Evolutionary conservation across 2,888 invertebrate genomes (phyloP), one percentile per base, ranked within the genome.

Genomic region (Theodoxus fluviatilis): DNA sequence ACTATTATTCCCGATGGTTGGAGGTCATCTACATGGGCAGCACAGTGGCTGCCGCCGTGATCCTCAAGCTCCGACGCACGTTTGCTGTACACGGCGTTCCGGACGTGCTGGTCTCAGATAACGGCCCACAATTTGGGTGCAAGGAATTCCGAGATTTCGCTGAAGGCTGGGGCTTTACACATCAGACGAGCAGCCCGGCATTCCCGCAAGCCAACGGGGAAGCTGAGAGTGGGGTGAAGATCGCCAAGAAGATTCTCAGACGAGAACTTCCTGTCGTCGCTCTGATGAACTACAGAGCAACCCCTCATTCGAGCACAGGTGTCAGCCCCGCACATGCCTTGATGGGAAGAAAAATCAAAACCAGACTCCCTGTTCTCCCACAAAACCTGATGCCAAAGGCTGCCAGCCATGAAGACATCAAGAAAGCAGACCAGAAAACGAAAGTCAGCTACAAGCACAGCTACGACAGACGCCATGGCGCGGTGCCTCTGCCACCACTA

Each of bases 1-100:
- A 72, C 57, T 75, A 73, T 47, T 72, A 57, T 52, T 67, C 73
- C 4, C 18, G 66, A 31, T 73, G 69, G 28, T 35, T 71, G 25
- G 73, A 73, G 49, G 47, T 68, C 33, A 57, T 47, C 33, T 61
- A 66, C 15, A 28, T 71, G 59, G 15, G 47, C 3, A 49, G n/a
- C 31, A 35, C 37, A 18, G 37, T 68, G 18, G 66, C 57, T 33
- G 9, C 7, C 15, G 22, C 18, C 9, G 71, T 69, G 28, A 73
- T 73, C 33, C 38, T 22, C 3, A 71, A 69, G 52, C 15, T 69
- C 35, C 68, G 67, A 28, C 38, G 25, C n/a, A 67, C 38, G 31
- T 73, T 73, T 67, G 66, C 69, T 4, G 7, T 69, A 31, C 63
- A 18, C 22, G 73, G 68, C 9, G 40, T 67, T n/a, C 68, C 71